These are phyloP conservation scores for Tauraco hartlaubi DNA, from an alignment of 2,797 vertebrate species.

Conservation along the genomic window DNA sequence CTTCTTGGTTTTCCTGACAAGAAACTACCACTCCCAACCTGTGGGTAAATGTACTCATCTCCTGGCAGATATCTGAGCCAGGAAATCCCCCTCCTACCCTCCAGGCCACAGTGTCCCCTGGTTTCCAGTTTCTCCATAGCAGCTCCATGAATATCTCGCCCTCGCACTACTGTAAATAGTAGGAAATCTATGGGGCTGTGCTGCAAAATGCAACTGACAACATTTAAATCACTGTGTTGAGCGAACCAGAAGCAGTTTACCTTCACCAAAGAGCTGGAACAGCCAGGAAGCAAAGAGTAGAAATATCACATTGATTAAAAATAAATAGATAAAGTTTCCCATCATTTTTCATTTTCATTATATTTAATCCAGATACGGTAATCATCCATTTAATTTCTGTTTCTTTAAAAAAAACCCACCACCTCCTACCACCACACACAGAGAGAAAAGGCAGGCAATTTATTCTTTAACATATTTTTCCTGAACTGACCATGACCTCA, in stretches of 20 bases:
- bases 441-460: conserved; percentile 15
- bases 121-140: neutral
- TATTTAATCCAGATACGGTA: neutral
- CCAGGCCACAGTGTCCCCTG: neutral
- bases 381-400: neutral
- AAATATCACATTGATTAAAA: neutral
- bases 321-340: neutral
- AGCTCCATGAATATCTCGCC: neutral
- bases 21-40: neutral
- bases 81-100: neutral
- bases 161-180: neutral
- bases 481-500: conserved; percentile 72
- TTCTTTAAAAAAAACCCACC: neutral
- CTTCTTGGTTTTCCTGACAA: neutral
- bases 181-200: neutral
- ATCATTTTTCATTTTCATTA: neutral
- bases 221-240: conserved; percentile 40
- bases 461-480: conserved; percentile 64
- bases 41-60: neutral
- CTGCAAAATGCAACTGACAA: conserved; percentile 26
- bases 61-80: neutral
- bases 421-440: neutral
- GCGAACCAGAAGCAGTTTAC: neutral
- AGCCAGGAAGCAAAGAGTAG: neutral
- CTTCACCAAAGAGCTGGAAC: neutral